Base-by-base conservation (phyloP, 2,797 vertebrate genomes). In the Coreius guichenoti region DNA sequence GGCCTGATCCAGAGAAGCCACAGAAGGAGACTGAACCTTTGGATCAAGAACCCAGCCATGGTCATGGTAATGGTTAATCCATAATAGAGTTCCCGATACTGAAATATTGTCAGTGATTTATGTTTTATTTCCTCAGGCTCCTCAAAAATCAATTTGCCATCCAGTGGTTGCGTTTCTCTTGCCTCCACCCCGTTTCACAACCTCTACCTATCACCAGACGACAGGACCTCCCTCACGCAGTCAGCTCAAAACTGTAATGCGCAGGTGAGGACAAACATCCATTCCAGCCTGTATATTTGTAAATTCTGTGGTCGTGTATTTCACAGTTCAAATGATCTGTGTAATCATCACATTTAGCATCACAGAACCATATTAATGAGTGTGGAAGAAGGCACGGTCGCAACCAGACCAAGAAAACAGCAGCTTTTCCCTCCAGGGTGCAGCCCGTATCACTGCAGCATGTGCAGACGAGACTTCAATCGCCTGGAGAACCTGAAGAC, bases 401-500 rank as follows among this genome's bases (percentile, higher is more conserved):
- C 83, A 84, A 47, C 83, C 61, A 72, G 33, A 12, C 23, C 54
- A 12, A 84, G 75, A 39, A 88, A 90, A 72, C 86, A 92, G 51
- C 93, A 93, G 91, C 88, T 93, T 2, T 94, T 92, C 88, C 93
- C 94, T 0, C 93, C 94, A 0, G 94, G 94, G 26, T 93, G 92
- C 89, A 95, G 94, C 90, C 93, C 94, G 1, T 95, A 93, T 90
- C 91, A 91, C 83, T 95, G 94, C 90, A 90, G 87, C 0, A 93
- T 91, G 86, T 96, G 95, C 82, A 90, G 91, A 85, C 87, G 93
- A 5, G 94, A 95, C 84, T 96, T 96, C 89, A 95, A 94, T 89
- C 94, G 94, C 80, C 84, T 95, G 93, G 95, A 95, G 84, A 96
- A 96, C 90, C 92, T 95, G 63, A 95, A 95, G 89, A 95, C 95